A percentile compares a stretch with the other conserved stretches of the same genome.
Evolutionary conservation across 2,888 invertebrate species (phyloP).

Genomic region (Amphipyra tragopoginis): DNA sequence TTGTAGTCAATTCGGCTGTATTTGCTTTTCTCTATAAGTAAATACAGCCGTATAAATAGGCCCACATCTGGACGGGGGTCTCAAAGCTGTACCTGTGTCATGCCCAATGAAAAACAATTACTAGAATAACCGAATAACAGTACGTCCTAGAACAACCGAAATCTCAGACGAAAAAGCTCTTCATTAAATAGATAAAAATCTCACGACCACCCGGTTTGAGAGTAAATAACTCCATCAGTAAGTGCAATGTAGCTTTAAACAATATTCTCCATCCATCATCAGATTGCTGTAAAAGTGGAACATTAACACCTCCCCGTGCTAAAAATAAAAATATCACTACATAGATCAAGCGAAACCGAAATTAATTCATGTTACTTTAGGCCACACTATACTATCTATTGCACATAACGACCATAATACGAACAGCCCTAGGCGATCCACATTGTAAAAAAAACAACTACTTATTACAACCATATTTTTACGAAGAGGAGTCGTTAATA

Average conservation of each 20-base stretch:
- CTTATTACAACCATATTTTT: slow-evolving; percentile 50
- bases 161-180: slow-evolving; percentile 7
- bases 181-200: slow-evolving; percentile 25
- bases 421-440: slow-evolving; percentile 38
- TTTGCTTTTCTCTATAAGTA: no score
- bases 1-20: no score
- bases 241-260: slow-evolving; percentile 25
- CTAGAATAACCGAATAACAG: no score
- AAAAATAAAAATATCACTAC: slow-evolving; percentile 44
- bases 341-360: slow-evolving; percentile 38
- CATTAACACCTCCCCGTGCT: slow-evolving; percentile 49
- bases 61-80: no score
- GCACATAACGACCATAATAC: slow-evolving; percentile 35
- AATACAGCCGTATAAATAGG: no score
- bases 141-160: no score
- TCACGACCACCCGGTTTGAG: slow-evolving; percentile 30
- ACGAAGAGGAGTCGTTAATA: slow-evolving; percentile 50
- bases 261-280: slow-evolving; percentile 43
- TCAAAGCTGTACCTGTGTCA: no score
- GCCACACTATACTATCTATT: slow-evolving; percentile 23
- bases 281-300: slow-evolving; percentile 33
- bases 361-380: slow-evolving; percentile 38
- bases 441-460: slow-evolving; percentile 40
- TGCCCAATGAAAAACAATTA: no score
- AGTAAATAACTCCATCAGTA: slow-evolving; percentile 29